Percentiles rank a stretch among this genome's conserved stretches.
These are phyloP conservation scores for Entomobrya proxima DNA, from an alignment of 2,888 invertebrate genomes.

Conservation along the genomic window DNA sequence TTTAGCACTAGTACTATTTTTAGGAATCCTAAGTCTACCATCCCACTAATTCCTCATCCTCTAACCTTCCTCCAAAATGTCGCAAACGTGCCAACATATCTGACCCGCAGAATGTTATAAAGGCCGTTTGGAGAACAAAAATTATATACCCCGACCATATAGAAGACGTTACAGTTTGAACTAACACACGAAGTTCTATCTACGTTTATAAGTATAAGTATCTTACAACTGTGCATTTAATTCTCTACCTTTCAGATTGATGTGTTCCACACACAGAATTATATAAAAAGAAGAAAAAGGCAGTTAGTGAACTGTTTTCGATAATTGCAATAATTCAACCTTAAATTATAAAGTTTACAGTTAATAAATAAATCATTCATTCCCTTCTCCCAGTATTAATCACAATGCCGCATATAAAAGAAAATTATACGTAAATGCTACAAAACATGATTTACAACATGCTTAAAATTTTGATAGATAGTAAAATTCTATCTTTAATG, in stretches of 20 bases:
- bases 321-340: not conserved
- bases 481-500: not conserved
- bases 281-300: not conserved
- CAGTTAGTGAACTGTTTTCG: not conserved
- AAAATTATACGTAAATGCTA: too few relatives aligned
- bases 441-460: too few relatives aligned
- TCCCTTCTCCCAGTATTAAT: not conserved
- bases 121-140: not conserved
- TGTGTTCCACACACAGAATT: slow-evolving; percentile 5
- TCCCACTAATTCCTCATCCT: not conserved
- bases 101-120: slow-evolving; percentile 55
- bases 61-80: not conserved
- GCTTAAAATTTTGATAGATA: too few relatives aligned
- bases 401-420: not conserved
- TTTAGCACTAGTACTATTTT: not conserved
- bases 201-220: too few relatives aligned
- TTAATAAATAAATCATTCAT: not conserved
- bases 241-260: not conserved
- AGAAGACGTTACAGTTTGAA: not conserved
- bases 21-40: not conserved
- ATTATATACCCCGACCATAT: not conserved
- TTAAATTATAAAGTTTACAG: not conserved
- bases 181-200: not conserved
- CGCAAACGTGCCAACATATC: slow-evolving; percentile 48
- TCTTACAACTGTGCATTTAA: not conserved